Percentiles rank a stretch among this genome's conserved stretches.
Conservation (phyloP, 1,140 invertebrate species). For the Micrasema longulum region DNA sequence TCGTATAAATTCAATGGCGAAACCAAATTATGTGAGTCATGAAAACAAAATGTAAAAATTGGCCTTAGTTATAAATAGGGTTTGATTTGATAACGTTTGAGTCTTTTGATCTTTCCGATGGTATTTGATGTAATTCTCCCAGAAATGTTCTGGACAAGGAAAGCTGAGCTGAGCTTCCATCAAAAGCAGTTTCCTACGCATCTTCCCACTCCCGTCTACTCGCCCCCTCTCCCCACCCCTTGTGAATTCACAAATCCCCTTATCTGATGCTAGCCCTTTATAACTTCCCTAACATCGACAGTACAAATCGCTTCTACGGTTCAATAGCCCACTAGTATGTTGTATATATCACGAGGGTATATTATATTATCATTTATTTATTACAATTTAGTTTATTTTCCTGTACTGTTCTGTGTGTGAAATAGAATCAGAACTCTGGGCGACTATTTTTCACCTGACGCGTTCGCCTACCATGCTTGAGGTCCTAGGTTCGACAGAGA, state of each 20-base stretch:
- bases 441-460: too few relatives aligned
- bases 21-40: too few relatives aligned
- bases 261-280: constrained; percentile 34
- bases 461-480: too few relatives aligned
- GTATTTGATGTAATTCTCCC: constrained; percentile 9
- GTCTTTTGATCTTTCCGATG: constrained; percentile 7
- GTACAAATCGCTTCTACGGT: constrained; percentile 42
- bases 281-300: constrained; percentile 46
- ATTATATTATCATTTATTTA: constrained; percentile 9
- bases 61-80: too few relatives aligned
- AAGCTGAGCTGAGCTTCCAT: constrained; percentile 11
- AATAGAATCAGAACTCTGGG: too few relatives aligned
- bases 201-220: not conserved
- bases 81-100: not conserved
- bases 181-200: constrained; percentile 22
- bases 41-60: too few relatives aligned
- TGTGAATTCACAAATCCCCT: constrained; percentile 26
- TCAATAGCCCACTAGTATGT: constrained; percentile 10
- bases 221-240: not conserved
- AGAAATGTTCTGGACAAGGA: not conserved
- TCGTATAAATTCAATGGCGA: too few relatives aligned
- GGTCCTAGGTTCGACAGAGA: too few relatives aligned
- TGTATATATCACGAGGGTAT: constrained; percentile 2
- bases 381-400: too few relatives aligned
- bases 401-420: too few relatives aligned